Percentiles rank a stretch among this genome's conserved stretches.
Evolutionary conservation across 2,113 vertebrate genomes (phyloP).

Genomic region (Rhizomys pruinosus): DNA sequence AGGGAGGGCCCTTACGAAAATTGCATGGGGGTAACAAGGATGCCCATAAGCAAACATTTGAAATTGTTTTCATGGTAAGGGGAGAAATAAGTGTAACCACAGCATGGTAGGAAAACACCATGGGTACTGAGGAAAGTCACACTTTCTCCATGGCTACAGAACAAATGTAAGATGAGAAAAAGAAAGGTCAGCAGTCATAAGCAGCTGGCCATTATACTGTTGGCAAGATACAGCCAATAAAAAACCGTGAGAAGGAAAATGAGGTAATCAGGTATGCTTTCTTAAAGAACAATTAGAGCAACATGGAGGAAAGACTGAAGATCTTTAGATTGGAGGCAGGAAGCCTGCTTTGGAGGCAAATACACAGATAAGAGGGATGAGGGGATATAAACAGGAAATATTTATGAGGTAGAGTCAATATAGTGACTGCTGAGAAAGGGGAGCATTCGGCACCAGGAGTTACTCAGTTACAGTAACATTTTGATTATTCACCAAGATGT

Average conservation of each 20-base stretch:
- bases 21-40: not conserved
- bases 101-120: not conserved
- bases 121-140: not conserved
- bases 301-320: not conserved
- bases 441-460: not conserved
- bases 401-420: not conserved
- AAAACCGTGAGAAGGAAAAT: not conserved
- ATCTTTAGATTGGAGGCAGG: not conserved
- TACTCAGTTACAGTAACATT: not conserved
- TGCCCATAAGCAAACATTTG: not conserved
- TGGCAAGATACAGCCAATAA: slow-evolving; percentile 27
- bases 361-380: not conserved
- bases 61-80: not conserved
- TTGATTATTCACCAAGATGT: not conserved
- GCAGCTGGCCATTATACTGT: not conserved
- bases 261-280: slow-evolving; percentile 6
- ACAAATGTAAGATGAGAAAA: not conserved
- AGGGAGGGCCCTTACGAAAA: not conserved
- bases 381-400: not conserved
- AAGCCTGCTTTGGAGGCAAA: not conserved
- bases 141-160: not conserved
- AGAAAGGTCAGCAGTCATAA: not conserved
- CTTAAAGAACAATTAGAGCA: slow-evolving; percentile 11
- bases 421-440: not conserved
- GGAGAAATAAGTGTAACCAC: not conserved